A percentile compares a stretch with the other conserved stretches of the same genome.
phyloP scores from a whole-genome alignment of 2,888 invertebrate genomes.

The Ochropleura plecta region DNA sequence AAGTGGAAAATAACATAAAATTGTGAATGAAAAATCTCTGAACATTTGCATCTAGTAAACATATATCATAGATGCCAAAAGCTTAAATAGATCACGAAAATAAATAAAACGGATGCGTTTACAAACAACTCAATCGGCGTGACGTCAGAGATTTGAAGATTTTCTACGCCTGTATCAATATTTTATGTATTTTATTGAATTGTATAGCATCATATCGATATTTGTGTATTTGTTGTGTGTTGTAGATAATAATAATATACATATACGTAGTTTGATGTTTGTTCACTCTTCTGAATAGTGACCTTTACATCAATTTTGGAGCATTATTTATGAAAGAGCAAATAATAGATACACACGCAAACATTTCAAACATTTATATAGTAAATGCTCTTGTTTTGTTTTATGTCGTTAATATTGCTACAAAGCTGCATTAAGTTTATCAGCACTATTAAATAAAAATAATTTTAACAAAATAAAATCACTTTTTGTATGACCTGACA shows the following conservation, averaged over 20 bases:
- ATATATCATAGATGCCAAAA: constrained; percentile 20
- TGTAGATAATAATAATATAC: not conserved
- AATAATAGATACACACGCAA: too few species aligned
- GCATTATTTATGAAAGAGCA: not conserved
- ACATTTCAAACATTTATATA: not conserved
- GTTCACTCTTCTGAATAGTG: not conserved
- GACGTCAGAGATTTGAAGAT: constrained; percentile 42
- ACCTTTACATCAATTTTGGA: not conserved
- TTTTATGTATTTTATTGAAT: constrained; percentile 28
- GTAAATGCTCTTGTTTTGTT: not conserved
- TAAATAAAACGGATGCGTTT: constrained; percentile 31
- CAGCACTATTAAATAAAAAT: not conserved
- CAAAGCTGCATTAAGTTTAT: not conserved
- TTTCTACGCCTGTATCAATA: constrained; percentile 23
- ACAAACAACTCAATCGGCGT: constrained; percentile 32
- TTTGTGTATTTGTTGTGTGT: constrained; percentile 1
- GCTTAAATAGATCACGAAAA: constrained; percentile 22
- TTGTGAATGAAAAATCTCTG: constrained; percentile 3
- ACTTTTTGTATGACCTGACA: not conserved
- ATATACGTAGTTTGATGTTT: not conserved
- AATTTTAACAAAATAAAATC: not conserved
- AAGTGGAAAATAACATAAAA: not conserved
- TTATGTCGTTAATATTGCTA: not conserved
- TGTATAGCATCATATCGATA: constrained; percentile 13
- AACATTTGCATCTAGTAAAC: not conserved